Evolutionary conservation across 1,140 invertebrate genomes (phyloP).

Genomic region (Orius laevigatus): DNA sequence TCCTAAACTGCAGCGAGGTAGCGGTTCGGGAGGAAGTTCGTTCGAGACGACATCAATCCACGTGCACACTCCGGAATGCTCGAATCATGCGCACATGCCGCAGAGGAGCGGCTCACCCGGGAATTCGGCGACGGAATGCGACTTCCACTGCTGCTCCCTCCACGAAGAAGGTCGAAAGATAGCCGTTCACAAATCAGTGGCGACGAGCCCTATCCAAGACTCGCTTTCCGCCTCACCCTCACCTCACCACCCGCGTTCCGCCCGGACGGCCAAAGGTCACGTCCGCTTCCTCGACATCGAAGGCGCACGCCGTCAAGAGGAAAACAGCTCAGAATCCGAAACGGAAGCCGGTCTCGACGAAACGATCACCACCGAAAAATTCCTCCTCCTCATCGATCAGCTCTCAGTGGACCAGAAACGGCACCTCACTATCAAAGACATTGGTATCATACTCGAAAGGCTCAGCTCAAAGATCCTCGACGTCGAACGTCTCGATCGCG

Average conservation of each 20-base stretch:
- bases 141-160: constrained; percentile 86
- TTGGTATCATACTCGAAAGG: constrained; percentile 82
- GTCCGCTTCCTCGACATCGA: constrained; percentile 59
- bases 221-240: constrained; percentile 47
- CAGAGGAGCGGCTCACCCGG: constrained; percentile 38
- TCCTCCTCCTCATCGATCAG: constrained; percentile 81
- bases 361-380: constrained; percentile 72
- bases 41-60: constrained; percentile 46
- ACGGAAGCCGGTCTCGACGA: constrained; percentile 83
- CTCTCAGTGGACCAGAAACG: constrained; percentile 78
- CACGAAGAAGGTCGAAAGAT: constrained; percentile 82
- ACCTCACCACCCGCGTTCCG: constrained; percentile 24
- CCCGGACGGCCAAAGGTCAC: constrained; percentile 33
- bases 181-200: constrained; percentile 76
- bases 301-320: constrained; percentile 30
- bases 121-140: constrained; percentile 58
- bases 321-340: constrained; percentile 73
- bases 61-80: constrained; percentile 70
- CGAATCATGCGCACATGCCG: constrained; percentile 50
- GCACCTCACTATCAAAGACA: constrained; percentile 83
- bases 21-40: constrained; percentile 50
- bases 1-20: constrained; percentile 27
- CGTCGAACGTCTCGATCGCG: constrained; percentile 75
- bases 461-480: constrained; percentile 84
- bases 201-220: constrained; percentile 80